A percentile compares a stretch with the other conserved stretches of the same genome.
Evolutionary conservation across 2,113 vertebrate species (phyloP).

Genomic region (Eptesicus fuscus): DNA sequence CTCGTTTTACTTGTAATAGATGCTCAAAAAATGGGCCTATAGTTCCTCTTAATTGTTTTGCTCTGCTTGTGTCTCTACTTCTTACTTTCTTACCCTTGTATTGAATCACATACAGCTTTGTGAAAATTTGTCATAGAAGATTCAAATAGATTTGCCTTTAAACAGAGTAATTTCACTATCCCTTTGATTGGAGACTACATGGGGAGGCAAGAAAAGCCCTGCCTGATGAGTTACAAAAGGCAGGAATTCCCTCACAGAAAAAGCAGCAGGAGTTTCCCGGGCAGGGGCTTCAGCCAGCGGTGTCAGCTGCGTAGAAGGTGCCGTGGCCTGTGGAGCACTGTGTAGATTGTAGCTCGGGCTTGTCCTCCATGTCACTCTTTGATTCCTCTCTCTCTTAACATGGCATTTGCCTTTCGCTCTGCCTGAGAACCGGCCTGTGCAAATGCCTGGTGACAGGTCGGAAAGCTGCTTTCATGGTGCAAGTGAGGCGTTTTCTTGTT

Average conservation of each 20-base stretch:
- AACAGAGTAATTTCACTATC: neutral
- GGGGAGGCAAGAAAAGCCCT: neutral
- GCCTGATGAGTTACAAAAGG: neutral
- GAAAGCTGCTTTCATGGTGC: conserved; percentile 60
- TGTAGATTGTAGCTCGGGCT: conserved; percentile 48
- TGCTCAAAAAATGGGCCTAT: neutral
- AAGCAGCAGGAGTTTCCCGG: conserved; percentile 10
- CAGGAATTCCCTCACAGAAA: neutral
- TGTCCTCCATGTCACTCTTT: conserved; percentile 62
- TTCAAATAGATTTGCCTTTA: neutral
- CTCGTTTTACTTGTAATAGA: neutral
- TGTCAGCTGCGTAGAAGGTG: conserved; percentile 39
- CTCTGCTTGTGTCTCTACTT: neutral
- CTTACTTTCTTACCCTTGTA: neutral
- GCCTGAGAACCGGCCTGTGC: conserved; percentile 66
- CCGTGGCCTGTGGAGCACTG: conserved; percentile 40
- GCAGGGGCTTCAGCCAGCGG: neutral
- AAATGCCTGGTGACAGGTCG: conserved; percentile 72
- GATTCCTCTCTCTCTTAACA: conserved; percentile 69
- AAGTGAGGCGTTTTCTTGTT: conserved; percentile 67
- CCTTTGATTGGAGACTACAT: neutral
- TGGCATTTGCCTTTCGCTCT: conserved; percentile 68
- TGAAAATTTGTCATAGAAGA: neutral
- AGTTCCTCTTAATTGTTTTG: neutral
- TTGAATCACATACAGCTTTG: neutral